A percentile compares a stretch with the other conserved stretches of the same genome.
Evolutionary conservation across 1,140 invertebrate species (phyloP).

Genomic region (Aphelinus certus): DNA sequence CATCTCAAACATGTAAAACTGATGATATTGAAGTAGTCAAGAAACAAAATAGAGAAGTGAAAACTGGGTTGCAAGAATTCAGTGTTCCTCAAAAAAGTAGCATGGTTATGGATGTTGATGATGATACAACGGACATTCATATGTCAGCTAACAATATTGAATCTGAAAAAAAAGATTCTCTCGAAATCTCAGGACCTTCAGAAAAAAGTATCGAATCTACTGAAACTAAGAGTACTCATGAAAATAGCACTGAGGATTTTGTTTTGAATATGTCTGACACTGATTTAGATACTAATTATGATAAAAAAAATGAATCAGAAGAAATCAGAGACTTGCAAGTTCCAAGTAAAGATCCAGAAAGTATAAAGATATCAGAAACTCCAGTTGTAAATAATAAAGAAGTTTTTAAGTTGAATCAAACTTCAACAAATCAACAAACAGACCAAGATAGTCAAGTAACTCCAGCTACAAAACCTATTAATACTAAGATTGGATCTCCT

Average conservation of each 20-base stretch:
- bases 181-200: neutral
- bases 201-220: neutral
- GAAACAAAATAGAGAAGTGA: constrained; percentile 19
- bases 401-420: constrained; percentile 18
- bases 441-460: too few species aligned
- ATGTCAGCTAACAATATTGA: neutral
- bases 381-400: constrained; percentile 38
- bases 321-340: neutral
- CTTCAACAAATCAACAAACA: neutral
- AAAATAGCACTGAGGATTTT: constrained; percentile 31
- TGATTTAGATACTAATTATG: constrained; percentile 1
- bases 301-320: constrained; percentile 3
- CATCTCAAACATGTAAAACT: constrained; percentile 11
- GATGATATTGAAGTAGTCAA: constrained; percentile 10
- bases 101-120: constrained; percentile 24
- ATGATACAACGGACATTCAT: constrained; percentile 9
- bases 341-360: constrained; percentile 21
- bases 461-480: too few species aligned
- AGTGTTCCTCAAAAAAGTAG: constrained; percentile 25
- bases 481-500: too few species aligned
- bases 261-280: constrained; percentile 29
- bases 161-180: neutral
- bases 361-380: constrained; percentile 17
- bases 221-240: neutral
- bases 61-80: constrained; percentile 17